These are phyloP conservation scores for Neopipo cinnamomea DNA, from an alignment of 2,113 vertebrate species.

Conservation along the genomic window DNA sequence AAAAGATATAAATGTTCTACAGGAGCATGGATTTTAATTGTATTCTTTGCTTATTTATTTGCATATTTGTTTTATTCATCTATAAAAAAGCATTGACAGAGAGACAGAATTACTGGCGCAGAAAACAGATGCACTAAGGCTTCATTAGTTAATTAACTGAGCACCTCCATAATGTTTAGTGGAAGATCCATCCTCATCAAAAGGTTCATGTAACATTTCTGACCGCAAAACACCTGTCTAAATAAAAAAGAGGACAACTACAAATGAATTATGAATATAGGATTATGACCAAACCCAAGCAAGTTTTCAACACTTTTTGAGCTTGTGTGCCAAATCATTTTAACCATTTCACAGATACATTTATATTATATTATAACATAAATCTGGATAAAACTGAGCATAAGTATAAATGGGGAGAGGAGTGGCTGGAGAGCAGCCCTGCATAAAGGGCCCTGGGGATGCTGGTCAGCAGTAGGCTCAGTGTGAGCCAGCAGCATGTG, in stretches of 20 bases:
- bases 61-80: neutral
- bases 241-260: neutral
- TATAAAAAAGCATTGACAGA: neutral
- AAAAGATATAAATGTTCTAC: neutral
- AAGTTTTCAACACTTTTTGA: neutral
- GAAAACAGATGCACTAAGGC: neutral
- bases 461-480: neutral
- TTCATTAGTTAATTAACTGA: constrained; percentile 1
- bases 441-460: neutral
- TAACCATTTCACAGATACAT: neutral
- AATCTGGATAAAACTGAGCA: neutral
- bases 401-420: neutral
- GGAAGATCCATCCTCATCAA: neutral
- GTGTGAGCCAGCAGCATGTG: neutral
- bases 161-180: neutral
- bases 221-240: neutral
- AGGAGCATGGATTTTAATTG: neutral
- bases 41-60: neutral
- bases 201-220: neutral
- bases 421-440: neutral
- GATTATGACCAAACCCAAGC: neutral
- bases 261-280: neutral
- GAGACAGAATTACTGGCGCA: neutral
- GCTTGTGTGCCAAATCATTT: neutral
- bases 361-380: neutral